Conservation (phyloP, 2,888 invertebrate species). For the Hedychridium roseum region DNA sequence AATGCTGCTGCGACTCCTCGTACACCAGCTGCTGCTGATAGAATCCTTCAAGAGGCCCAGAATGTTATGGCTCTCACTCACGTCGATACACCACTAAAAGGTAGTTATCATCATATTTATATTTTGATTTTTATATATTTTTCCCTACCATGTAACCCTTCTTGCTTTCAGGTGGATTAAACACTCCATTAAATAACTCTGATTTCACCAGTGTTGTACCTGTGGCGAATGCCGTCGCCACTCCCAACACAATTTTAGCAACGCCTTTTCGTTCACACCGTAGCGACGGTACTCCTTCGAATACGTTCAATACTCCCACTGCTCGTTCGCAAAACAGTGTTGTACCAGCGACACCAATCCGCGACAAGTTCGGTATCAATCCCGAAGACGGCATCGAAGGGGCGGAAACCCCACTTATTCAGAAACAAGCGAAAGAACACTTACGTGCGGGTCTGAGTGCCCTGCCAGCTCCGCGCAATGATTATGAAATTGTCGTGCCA, state of each 20-base stretch:
- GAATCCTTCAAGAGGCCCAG: slow-evolving; percentile 92
- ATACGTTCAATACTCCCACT: slow-evolving; percentile 66
- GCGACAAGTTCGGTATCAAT: slow-evolving; percentile 96
- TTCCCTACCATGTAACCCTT: not conserved
- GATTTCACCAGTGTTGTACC: slow-evolving; percentile 89
- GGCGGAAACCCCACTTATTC: slow-evolving; percentile 76
- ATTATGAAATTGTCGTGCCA: slow-evolving; percentile 98
- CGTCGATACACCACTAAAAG: slow-evolving; percentile 96
- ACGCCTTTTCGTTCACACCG: slow-evolving; percentile 84
- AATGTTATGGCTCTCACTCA: slow-evolving; percentile 98
- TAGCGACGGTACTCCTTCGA: slow-evolving; percentile 67
- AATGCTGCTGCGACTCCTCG: slow-evolving; percentile 77
- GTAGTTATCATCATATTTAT: slow-evolving; percentile 26
- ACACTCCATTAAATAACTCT: slow-evolving; percentile 89
- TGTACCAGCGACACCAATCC: slow-evolving; percentile 73
- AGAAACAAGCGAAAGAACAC: slow-evolving; percentile 78
- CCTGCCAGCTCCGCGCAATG: slow-evolving; percentile 92
- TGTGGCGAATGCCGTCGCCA: slow-evolving; percentile 74
- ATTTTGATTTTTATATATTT: not conserved
- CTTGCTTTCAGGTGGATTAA: slow-evolving; percentile 75
- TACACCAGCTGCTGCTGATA: slow-evolving; percentile 87
- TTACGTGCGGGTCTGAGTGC: slow-evolving; percentile 80
- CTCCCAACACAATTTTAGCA: slow-evolving; percentile 90
- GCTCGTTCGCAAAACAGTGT: slow-evolving; percentile 68
- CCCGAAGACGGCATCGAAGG: slow-evolving; percentile 80